Percentiles rank a stretch among this genome's conserved stretches.
phyloP scores from a whole-genome alignment of 2,113 vertebrate genomes.

The Bujurquina vittata region DNA sequence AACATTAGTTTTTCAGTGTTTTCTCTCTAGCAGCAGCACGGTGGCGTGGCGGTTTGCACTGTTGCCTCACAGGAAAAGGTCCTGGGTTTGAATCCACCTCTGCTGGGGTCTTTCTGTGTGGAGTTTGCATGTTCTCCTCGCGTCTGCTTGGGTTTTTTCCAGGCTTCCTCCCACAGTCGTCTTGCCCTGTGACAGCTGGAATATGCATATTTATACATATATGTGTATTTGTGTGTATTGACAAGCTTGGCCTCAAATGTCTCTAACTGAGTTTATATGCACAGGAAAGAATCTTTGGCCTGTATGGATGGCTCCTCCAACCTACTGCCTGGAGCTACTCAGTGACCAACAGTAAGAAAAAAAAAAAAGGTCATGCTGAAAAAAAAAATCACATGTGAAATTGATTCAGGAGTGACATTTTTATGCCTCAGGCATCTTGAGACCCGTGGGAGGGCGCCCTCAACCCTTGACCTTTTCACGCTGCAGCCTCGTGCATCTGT shows the following conservation, averaged over 20 bases:
- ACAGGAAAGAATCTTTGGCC: not conserved
- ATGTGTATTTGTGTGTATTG: not conserved
- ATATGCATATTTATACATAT: no score
- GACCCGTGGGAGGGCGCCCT: not conserved
- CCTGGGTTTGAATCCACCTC: no score
- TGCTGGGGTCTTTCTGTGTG: no score
- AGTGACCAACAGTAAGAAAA: not conserved
- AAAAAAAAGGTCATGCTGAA: not conserved
- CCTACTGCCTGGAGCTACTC: not conserved
- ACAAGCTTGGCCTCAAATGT: conserved; percentile 17
- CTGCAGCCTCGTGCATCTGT: conserved; percentile 45
- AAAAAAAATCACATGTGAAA: conserved; percentile 24
- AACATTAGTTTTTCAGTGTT: not conserved
- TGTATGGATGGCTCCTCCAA: not conserved
- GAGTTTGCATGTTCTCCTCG: no score
- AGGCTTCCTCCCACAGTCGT: no score
- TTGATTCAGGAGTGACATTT: conserved; percentile 50
- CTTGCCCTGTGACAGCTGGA: no score
- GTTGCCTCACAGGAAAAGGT: no score
- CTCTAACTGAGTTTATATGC: conserved; percentile 20
- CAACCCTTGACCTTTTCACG: conserved; percentile 63
- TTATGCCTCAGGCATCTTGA: conserved; percentile 31
- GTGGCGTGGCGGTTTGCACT: no score
- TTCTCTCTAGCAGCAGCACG: not conserved
- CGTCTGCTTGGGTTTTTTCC: no score